A percentile compares a stretch with the other conserved stretches of the same genome.
phyloP scores from a whole-genome alignment of 2,888 invertebrate genomes.

The Oscheius sp. region DNA sequence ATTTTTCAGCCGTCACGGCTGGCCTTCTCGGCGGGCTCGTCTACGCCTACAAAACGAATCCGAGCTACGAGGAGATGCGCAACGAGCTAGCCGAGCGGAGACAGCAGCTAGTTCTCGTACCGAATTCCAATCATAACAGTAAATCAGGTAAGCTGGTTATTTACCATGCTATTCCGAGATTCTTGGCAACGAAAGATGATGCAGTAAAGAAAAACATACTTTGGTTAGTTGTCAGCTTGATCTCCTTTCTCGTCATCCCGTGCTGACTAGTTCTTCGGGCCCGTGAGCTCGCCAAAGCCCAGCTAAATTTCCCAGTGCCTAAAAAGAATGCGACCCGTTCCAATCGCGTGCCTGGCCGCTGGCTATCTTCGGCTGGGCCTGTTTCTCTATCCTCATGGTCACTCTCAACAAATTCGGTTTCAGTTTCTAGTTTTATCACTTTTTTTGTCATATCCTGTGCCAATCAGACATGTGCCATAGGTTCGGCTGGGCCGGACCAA shows the following conservation, averaged over 20 bases:
- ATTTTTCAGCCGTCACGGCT: conserved; percentile 40
- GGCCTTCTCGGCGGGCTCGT: conserved; percentile 49
- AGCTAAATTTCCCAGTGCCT: conserved; percentile 79
- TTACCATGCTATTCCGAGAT: no score
- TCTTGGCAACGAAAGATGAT: no score
- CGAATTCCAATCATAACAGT: conserved; percentile 60
- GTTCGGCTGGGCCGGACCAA: no score
- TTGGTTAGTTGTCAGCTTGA: no score
- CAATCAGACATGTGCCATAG: no score
- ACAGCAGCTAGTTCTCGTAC: conserved; percentile 62
- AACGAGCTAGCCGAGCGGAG: conserved; percentile 56
- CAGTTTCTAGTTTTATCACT: conserved; percentile 33
- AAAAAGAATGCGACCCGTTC: conserved; percentile 87
- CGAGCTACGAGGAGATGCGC: conserved; percentile 57
- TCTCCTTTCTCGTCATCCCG: conserved; percentile 81
- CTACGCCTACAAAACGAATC: conserved; percentile 62
- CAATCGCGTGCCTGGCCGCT: conserved; percentile 81
- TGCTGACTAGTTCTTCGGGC: conserved; percentile 59
- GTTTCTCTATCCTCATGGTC: conserved; percentile 85
- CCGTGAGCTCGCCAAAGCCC: conserved; percentile 48
- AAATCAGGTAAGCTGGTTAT: conserved; percentile 46
- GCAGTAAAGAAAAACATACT: no score
- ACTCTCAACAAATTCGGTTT: conserved; percentile 80
- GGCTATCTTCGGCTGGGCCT: conserved; percentile 87
- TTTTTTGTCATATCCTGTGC: not conserved